phyloP scores from a whole-genome alignment of 2,797 vertebrate species.

The Florisuga fusca region DNA sequence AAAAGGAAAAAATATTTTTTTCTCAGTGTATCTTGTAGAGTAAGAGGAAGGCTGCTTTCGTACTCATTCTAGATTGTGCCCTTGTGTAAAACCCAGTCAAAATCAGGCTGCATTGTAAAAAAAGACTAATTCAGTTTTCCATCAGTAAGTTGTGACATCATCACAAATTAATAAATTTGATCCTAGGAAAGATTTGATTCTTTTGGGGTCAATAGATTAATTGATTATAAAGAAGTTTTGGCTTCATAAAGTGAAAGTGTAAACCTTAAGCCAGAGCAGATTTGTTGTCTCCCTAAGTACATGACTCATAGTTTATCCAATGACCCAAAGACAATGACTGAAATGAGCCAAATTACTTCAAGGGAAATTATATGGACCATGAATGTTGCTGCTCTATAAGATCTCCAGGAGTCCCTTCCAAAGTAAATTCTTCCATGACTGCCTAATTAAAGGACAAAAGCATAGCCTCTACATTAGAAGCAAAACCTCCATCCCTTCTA shows the following conservation, averaged over 20 bases:
- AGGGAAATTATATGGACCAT: neutral
- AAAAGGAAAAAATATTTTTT: neutral
- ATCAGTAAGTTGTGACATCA: neutral
- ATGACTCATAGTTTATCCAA: neutral
- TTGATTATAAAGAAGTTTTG: neutral
- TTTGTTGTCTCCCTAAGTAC: neutral
- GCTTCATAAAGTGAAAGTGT: neutral
- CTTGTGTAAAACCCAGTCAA: neutral
- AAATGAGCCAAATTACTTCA: neutral
- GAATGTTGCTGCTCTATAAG: neutral
- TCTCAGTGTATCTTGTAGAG: neutral
- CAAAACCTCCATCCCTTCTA: neutral
- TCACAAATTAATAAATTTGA: neutral
- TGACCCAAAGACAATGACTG: neutral
- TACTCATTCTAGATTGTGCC: neutral
- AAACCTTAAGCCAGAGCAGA: neutral
- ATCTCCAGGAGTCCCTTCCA: neutral
- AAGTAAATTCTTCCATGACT: neutral
- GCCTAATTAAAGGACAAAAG: neutral
- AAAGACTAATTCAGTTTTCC: neutral
- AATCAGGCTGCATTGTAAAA: neutral
- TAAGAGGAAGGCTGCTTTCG: neutral
- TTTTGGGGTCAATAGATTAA: neutral
- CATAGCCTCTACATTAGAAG: neutral
- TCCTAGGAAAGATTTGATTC: neutral